Base-by-base conservation (phyloP, 1,140 invertebrate species). In the Drosophila tani region DNA sequence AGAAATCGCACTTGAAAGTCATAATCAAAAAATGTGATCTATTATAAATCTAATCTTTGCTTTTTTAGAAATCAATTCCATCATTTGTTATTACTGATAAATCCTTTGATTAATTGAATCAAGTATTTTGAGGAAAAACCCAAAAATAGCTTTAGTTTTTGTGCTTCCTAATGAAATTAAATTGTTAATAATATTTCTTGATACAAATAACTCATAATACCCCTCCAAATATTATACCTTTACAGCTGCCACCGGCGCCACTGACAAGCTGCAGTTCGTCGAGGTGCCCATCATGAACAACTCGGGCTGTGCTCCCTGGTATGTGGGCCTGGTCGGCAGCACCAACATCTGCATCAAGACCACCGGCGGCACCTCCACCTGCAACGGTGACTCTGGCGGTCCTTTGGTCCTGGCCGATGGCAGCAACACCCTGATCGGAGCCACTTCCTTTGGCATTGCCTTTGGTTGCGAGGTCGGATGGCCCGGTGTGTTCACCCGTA, bases 301-400 rank as follows among this genome's bases (percentile, higher is more conserved):
- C 60, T 66, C 49, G 11, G 80, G 78, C 45, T 91, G 88, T 59
- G 43, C 68, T 1, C 62, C 70, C 5, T 83, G 81, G 79, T 88
- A 27, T 40, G 12, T 38, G 0, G 88, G 88, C 12, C 11, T 64
- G 14, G 38, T 88, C 7, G 3, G 9, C 2, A 3, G 6, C 12
- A 70, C 71, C 29, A 74, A 85, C 43, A 78, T 91, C 38, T 91
- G 88, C 74, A 91, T 91, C 55, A 88, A 91, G 68, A 91, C 88
- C 62, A 88, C 70, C 17, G 83, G 88, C 2, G 88, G 79, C 14
- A 80, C 7, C 7, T 91, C 91, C 29, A 92, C 78, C 57, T 92
- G 91, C 76, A 90, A 84, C 70, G 94, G 94, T 58, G 94, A 95
- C 84, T 94, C 94, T 71, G 94, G 94, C 68, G 94, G 94, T 55